Percentiles rank a stretch among this genome's conserved stretches.
Conservation (phyloP, 2,113 vertebrate species). For the Falco punctatus region DNA sequence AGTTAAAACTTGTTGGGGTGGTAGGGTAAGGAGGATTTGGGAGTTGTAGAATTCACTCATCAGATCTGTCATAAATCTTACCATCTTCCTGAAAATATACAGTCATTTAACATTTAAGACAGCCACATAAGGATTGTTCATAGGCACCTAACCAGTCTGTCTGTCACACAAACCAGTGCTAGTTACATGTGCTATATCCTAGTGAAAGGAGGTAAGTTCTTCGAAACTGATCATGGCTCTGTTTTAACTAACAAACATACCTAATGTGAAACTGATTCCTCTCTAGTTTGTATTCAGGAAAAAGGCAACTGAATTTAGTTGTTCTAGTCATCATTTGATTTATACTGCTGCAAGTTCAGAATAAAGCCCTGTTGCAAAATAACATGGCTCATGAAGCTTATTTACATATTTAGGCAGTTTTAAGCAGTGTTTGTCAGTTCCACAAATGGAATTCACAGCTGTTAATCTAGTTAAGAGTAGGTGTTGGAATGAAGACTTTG, state of each 20-base stretch:
- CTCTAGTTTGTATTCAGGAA: neutral
- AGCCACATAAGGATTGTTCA: neutral
- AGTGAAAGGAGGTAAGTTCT: neutral
- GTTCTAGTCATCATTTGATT: neutral
- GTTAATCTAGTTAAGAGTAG: constrained; percentile 1
- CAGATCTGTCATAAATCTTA: neutral
- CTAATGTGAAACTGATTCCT: neutral
- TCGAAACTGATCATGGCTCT: neutral
- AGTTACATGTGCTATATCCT: neutral
- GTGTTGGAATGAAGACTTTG: neutral
- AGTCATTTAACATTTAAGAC: neutral
- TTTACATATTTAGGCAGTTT: neutral
- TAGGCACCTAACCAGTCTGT: neutral
- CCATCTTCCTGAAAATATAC: neutral
- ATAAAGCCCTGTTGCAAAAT: constrained; percentile 2
- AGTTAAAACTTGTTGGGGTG: neutral
- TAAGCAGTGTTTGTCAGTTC: neutral
- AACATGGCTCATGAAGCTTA: neutral
- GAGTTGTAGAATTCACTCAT: neutral
- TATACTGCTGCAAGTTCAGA: neutral
- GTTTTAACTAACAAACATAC: neutral
- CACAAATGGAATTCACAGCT: constrained; percentile 5
- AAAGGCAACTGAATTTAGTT: neutral
- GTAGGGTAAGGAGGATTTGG: neutral
- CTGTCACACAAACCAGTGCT: neutral